Evolutionary conservation across 2,888 invertebrate species (phyloP).

Genomic region (Suillia variegata): DNA sequence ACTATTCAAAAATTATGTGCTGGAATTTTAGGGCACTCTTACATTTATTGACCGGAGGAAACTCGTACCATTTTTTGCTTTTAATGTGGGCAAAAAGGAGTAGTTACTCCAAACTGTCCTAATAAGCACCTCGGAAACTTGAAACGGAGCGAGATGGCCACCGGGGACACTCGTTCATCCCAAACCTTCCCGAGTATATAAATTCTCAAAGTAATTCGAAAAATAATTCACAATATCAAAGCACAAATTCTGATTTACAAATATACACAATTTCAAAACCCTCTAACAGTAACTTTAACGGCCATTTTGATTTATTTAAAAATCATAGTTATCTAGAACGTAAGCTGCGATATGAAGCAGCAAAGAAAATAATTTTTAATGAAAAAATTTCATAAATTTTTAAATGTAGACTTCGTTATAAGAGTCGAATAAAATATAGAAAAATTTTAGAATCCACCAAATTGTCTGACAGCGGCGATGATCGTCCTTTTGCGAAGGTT

Average conservation of each 20-base stretch:
- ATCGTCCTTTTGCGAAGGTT: no score
- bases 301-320: no score
- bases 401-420: background rate
- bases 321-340: no score
- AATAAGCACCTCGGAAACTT: constrained; percentile 2
- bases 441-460: no score
- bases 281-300: no score
- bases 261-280: no score
- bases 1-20: constrained; percentile 10
- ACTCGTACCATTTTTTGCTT: background rate
- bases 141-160: constrained; percentile 5
- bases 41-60: constrained; percentile 8
- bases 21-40: constrained; percentile 4
- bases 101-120: constrained; percentile 4
- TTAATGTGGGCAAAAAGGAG: constrained; percentile 8
- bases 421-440: background rate
- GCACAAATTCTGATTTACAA: no score
- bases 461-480: no score
- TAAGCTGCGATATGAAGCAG: no score
- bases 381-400: background rate
- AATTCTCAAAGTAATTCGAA: background rate
- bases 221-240: background rate
- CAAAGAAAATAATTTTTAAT: no score
- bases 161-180: constrained; percentile 7
- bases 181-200: no score